Base-by-base conservation (phyloP, 2,113 vertebrate genomes). In the Ochotona princeps region DNA sequence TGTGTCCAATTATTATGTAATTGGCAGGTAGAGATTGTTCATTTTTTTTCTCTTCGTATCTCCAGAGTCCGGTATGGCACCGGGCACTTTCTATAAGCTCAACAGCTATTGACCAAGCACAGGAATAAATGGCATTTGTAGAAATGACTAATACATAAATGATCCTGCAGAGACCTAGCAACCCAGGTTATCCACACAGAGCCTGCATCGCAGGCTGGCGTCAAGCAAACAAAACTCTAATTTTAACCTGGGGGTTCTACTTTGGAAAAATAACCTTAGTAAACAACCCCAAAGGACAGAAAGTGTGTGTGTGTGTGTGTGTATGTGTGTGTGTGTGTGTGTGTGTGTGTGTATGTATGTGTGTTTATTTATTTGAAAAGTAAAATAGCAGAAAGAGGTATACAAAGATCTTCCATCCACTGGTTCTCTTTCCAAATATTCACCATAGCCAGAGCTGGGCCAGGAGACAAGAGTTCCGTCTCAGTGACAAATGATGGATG, bases 191-290 rank as follows among this genome's bases (percentile, higher is more conserved):
- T 21, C 51, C 60, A 72, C 12, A 8, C n/a, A 72, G 47, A 82
- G 63, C 57, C 38, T 20, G 23, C 38, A 49, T 25, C 38, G 78
- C 26, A 63, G 74, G 83, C 78, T 67, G 81, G 28, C 25, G 18
- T 38, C 5, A 8, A 44, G 38, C 35, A 51, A 86, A 35, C 54
- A 89, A 86, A 93, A 61, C 26, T 78, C 84, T 81, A 51, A 30
- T 87, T 95, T 92, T 92, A 82, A 89, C 49, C 63, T 73, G 57
- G 74, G 28, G 92, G 90, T 83, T 94, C 61, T 35, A 32, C 66
- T 87, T 83, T 60, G 76, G 44, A 73, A 61, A 80, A 88, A 81
- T 84, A 91, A 91, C 49, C 73, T 84, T 44, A 91, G 57, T 83
- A 87, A 87, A 74, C 35, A 91, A 79, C 38, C 60, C n/a, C n/a